phyloP scores from a whole-genome alignment of 2,888 invertebrate genomes.

The Stenoptilia bipunctidactyla region DNA sequence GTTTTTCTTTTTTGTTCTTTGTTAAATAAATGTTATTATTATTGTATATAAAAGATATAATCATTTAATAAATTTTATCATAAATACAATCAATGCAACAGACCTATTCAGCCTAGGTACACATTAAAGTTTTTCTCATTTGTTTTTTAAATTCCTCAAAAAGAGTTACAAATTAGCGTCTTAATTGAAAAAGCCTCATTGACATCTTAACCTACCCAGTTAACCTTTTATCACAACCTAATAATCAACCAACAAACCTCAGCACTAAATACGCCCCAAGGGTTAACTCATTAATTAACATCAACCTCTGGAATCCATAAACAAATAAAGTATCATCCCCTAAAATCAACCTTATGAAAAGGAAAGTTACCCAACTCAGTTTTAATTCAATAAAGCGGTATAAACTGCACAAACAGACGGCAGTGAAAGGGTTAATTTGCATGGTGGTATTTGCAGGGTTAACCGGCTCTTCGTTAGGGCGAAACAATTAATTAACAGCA shows the following conservation, averaged over 20 bases:
- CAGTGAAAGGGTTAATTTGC: slow-evolving; percentile 69
- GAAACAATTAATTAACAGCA: slow-evolving; percentile 45
- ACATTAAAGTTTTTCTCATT: too few species aligned
- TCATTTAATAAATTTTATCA: too few species aligned
- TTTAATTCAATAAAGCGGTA: slow-evolving; percentile 66
- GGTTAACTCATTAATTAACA: slow-evolving; percentile 60
- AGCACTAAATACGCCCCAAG: slow-evolving; percentile 45
- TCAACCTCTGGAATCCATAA: slow-evolving; percentile 34
- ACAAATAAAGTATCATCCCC: slow-evolving; percentile 57
- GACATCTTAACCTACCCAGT: too few species aligned
- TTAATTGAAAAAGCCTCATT: too few species aligned
- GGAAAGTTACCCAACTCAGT: slow-evolving; percentile 28
- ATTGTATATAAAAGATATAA: too few species aligned
- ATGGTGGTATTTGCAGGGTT: slow-evolving; percentile 61
- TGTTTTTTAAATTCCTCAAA: too few species aligned
- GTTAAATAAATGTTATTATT: too few species aligned
- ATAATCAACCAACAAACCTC: slow-evolving; percentile 45
- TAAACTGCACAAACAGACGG: slow-evolving; percentile 55
- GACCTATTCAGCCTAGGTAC: too few species aligned
- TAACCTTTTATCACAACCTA: slow-evolving; percentile 33
- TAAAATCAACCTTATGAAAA: slow-evolving; percentile 48
- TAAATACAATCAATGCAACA: too few species aligned
- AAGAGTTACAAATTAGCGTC: too few species aligned
- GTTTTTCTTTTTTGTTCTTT: too few species aligned
- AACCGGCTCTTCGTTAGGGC: slow-evolving; percentile 66